Conservation (phyloP, 2,888 invertebrate genomes). For the Carcina quercana region DNA sequence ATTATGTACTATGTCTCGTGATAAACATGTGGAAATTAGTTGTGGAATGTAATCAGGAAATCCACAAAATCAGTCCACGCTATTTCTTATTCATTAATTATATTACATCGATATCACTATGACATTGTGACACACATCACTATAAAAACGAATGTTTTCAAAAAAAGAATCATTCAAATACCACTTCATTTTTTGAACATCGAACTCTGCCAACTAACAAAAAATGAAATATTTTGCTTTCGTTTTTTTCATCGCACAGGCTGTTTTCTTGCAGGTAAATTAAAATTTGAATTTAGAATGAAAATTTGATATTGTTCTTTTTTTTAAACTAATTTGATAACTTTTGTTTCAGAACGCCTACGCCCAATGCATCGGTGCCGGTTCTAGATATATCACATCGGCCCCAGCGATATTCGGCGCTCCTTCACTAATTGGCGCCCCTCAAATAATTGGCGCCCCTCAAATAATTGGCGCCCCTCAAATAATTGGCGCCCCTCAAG, state of each 20-base stretch:
- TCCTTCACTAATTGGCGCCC: constrained; percentile 2
- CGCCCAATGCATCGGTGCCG: constrained; percentile 23
- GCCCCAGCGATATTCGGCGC: too few species aligned
- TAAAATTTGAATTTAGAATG: background rate
- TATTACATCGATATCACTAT: too few species aligned
- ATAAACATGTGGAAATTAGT: too few species aligned
- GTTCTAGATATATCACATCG: too few species aligned
- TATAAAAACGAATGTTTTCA: constrained; percentile 1
- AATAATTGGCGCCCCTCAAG: constrained; percentile 15
- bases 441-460: too few species aligned
- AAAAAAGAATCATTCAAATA: too few species aligned
- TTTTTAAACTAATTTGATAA: background rate
- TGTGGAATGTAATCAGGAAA: too few species aligned
- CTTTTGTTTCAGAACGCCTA: constrained; percentile 28
- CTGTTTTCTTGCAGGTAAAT: constrained; percentile 33
- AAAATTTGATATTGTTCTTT: constrained; percentile 1
- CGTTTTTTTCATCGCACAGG: constrained; percentile 24
- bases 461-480: constrained; percentile 11
- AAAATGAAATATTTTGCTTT: constrained; percentile 34
- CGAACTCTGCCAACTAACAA: background rate
- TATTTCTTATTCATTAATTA: too few species aligned
- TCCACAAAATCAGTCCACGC: too few species aligned
- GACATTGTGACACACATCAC: constrained; percentile 1
- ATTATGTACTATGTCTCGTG: too few species aligned
- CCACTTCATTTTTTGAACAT: too few species aligned